A percentile compares a stretch with the other conserved stretches of the same genome.
These are phyloP conservation scores for Papilio polytes DNA, from an alignment of 1,140 invertebrate species.

Conservation along the genomic window DNA sequence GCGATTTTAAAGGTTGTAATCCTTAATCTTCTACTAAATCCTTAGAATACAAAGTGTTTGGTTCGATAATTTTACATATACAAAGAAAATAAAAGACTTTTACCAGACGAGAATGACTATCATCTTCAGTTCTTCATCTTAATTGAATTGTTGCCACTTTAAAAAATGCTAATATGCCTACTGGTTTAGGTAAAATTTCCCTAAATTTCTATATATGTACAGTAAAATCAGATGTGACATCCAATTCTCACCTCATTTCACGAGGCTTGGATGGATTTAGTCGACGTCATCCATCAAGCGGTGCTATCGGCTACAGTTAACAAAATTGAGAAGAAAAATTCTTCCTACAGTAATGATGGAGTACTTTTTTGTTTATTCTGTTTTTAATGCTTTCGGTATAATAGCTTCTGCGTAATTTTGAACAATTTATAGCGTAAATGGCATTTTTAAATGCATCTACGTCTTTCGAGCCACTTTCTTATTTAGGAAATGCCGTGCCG, in stretches of 20 bases:
- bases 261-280: conserved; percentile 20
- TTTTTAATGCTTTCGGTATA: background rate
- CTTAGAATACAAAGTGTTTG: no score
- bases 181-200: background rate
- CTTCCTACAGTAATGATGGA: conserved; percentile 41
- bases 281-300: conserved; percentile 44
- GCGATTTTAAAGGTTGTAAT: no score
- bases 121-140: no score
- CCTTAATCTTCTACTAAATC: no score
- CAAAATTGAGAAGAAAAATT: conserved; percentile 40
- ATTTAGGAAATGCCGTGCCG: no score
- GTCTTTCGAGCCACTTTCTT: no score
- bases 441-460: no score
- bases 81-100: no score
- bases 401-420: background rate
- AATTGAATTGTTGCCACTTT: no score
- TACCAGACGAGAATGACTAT: no score
- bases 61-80: no score
- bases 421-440: background rate
- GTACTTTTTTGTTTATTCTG: conserved; percentile 37
- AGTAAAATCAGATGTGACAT: background rate
- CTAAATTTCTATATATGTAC: background rate
- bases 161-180: background rate
- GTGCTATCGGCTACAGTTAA: conserved; percentile 37
- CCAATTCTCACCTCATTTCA: background rate